These are phyloP conservation scores for Chrysaora quinquecirrha DNA, from an alignment of 30 jellyfish, hydroid and myxozoan species.

Conservation along the genomic window DNA sequence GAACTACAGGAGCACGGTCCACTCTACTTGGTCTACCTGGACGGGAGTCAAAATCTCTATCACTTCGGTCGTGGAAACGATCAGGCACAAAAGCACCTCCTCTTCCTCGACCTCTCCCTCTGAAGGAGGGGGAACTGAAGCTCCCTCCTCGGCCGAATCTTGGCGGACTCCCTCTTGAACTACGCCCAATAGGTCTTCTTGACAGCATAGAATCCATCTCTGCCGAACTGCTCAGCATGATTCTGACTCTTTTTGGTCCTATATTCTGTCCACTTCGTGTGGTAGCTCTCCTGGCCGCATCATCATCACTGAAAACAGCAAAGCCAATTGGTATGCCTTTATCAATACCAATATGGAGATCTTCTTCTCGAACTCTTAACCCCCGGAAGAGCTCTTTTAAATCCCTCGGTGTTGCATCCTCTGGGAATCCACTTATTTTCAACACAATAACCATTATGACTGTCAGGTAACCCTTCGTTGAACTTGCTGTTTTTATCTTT, in stretches of 20 bases:
- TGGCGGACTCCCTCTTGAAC: constrained; percentile 66
- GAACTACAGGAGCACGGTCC: constrained; percentile 33
- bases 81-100: constrained; percentile 54
- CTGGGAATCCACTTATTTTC: constrained; percentile 60
- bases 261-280: constrained; percentile 72
- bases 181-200: constrained; percentile 21
- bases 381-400: constrained; percentile 85
- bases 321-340: constrained; percentile 77
- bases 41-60: constrained; percentile 69
- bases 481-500: not conserved
- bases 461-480: not conserved
- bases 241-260: constrained; percentile 68
- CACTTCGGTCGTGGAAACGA: constrained; percentile 56
- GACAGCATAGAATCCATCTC: constrained; percentile 74
- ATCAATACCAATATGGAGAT: constrained; percentile 67
- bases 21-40: constrained; percentile 36
- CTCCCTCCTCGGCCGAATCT: constrained; percentile 64
- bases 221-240: constrained; percentile 81
- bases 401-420: constrained; percentile 73
- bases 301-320: constrained; percentile 82
- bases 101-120: constrained; percentile 77
- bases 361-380: constrained; percentile 82
- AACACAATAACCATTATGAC: constrained; percentile 71
- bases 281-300: constrained; percentile 87
- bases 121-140: constrained; percentile 41